Conservation (phyloP, 2,888 invertebrate genomes). For the Ophion obscuratus region DNA sequence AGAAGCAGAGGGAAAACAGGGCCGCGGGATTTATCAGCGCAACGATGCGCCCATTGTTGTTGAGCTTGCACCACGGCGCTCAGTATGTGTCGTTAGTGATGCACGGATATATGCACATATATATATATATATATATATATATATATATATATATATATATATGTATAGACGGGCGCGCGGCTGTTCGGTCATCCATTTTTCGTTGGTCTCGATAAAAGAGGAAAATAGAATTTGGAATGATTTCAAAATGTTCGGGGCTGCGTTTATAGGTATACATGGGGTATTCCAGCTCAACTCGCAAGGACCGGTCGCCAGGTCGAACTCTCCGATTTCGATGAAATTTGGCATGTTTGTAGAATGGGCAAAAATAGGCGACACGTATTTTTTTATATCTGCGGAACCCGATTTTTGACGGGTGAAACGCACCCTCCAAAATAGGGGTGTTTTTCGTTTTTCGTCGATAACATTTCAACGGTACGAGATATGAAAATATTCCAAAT, state of each 20-base stretch:
- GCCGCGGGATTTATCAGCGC: conserved; percentile 64
- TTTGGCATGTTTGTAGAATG: too few species aligned
- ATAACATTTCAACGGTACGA: too few species aligned
- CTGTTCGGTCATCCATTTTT: conserved; percentile 54
- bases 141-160: background rate
- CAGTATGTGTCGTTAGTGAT: background rate
- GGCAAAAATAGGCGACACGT: too few species aligned
- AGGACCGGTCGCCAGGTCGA: too few species aligned
- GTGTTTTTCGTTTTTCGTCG: too few species aligned
- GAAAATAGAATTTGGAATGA: conserved; percentile 60
- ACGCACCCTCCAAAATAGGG: too few species aligned
- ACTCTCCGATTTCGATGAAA: too few species aligned
- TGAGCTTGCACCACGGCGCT: conserved; percentile 37
- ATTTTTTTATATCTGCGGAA: too few species aligned
- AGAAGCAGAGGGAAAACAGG: conserved; percentile 36
- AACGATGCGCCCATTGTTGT: conserved; percentile 64
- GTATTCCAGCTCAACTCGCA: too few species aligned
- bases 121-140: conserved; percentile 13
- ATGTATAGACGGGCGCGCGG: background rate
- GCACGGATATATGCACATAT: conserved; percentile 6
- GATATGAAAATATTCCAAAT: too few species aligned
- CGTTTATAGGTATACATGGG: background rate
- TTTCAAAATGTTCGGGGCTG: conserved; percentile 35
- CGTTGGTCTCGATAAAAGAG: conserved; percentile 60
- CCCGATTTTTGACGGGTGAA: too few species aligned